Conservation (phyloP, 2,888 invertebrate genomes). For the Cheilosia scutellata region DNA sequence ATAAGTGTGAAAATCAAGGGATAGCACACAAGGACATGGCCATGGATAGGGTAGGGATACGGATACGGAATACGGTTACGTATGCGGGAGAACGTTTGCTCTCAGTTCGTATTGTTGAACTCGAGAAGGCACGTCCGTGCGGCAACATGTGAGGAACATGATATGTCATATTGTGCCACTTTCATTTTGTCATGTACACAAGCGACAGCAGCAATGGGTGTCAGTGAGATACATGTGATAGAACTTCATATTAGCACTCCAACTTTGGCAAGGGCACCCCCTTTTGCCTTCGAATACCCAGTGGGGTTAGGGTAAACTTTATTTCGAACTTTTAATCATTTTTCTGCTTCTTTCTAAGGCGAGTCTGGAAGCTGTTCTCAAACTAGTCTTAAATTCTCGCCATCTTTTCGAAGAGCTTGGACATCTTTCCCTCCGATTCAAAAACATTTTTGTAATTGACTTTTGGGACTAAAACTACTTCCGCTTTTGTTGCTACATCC, state of each 20-base stretch:
- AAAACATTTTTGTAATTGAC: conserved; percentile 66
- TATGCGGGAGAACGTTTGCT: conserved; percentile 52
- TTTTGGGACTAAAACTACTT: conserved; percentile 72
- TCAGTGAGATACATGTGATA: conserved; percentile 61
- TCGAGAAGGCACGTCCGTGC: conserved; percentile 67
- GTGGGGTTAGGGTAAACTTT: conserved; percentile 57
- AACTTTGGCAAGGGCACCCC: neutral
- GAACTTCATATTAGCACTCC: conserved; percentile 64
- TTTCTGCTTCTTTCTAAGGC: conserved; percentile 36
- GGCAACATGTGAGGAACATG: conserved; percentile 72
- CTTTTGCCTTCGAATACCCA: neutral
- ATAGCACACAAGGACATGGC: conserved; percentile 58
- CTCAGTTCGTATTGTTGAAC: conserved; percentile 55
- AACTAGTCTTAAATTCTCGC: conserved; percentile 50
- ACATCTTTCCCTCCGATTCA: conserved; percentile 49
- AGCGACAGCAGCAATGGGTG: conserved; percentile 61
- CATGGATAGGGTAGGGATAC: conserved; percentile 25
- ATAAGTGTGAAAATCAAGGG: conserved; percentile 69
- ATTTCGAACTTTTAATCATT: conserved; percentile 71
- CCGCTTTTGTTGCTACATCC: conserved; percentile 56
- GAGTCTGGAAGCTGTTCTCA: conserved; percentile 44
- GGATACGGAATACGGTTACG: conserved; percentile 15
- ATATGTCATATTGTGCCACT: conserved; percentile 74
- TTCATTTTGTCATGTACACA: conserved; percentile 74
- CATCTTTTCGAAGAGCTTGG: conserved; percentile 57